Evolutionary conservation across 2,113 vertebrate species (phyloP), one percentile per base, ranked within the genome.

Genomic region (Brachyhypopomus occidentalis): DNA sequence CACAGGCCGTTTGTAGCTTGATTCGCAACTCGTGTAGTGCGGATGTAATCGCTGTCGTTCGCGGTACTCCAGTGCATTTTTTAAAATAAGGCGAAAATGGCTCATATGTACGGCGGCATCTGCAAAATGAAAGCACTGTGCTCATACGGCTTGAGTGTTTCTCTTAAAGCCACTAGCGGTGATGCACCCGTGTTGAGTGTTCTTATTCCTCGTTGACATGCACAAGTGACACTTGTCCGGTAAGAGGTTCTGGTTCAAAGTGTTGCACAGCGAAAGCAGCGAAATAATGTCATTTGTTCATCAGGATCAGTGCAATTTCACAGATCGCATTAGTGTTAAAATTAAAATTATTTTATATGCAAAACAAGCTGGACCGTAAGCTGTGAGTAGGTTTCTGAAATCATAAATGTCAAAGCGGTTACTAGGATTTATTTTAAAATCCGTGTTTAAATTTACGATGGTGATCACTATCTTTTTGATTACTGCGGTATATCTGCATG

Each of bases 21-120:
- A 91, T 92, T 91, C 91, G 90, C 87, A 66, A 84, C 89, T 84
- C 60, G 82, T 71, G 7, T 41, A 64, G 48, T 30, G 41, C 19
- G 34, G 64, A 19, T 83, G 74, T 81, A 78, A 59, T 70, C 55
- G 67, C 58, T 45, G 62, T 84, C 72, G 81, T 81, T 78, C n/a
- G 41, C 72, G 73, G 55, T 59, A 77, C 84, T 90, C 67, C 76
- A 75, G 86, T 82, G 82, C 48, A 5, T 62, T 64, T 77, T 67
- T 67, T 67, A 55, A 73, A 14, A 67, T 74, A 52, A 84, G 38
- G 78, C 76, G 45, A 62, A 34, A 66, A 17, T 22, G 27, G 60
- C 78, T 56, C 52, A 62, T 55, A 75, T 59, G 63, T 36, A 69
- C 71, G 78, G 58, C 75, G 73, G 79, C 34, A 6, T 14, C 56